Conservation (phyloP, 1,140 invertebrate species). For the Conus betulinus region DNA sequence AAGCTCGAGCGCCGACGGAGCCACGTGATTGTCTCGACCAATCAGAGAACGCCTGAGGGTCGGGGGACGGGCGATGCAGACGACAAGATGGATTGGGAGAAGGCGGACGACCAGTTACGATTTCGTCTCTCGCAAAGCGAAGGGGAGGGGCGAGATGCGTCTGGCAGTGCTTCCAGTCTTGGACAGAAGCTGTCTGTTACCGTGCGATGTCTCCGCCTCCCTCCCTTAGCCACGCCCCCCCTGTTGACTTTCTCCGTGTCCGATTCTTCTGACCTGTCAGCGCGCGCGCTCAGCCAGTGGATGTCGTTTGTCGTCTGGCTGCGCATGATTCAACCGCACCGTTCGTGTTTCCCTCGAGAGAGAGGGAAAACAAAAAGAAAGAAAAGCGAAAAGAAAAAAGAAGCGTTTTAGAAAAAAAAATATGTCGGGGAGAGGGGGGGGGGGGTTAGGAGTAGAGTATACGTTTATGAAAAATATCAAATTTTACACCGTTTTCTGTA, state of each 20-base stretch:
- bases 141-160: background rate
- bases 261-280: background rate
- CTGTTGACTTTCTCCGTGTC: too few species aligned
- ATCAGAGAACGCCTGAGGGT: conserved; percentile 39
- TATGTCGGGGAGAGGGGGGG: too few species aligned
- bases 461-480: too few species aligned
- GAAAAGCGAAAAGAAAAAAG: too few species aligned
- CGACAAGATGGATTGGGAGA: conserved; percentile 27
- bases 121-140: background rate
- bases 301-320: background rate
- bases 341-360: too few species aligned
- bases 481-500: too few species aligned
- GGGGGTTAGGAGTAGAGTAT: too few species aligned
- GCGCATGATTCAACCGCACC: too few species aligned
- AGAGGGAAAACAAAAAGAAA: too few species aligned
- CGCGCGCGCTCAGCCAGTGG: background rate
- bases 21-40: conserved; percentile 66
- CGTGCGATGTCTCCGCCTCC: background rate
- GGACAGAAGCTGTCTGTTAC: background rate
- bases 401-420: too few species aligned
- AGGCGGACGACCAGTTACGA: conserved; percentile 13
- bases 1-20: conserved; percentile 56
- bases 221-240: background rate
- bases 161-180: background rate
- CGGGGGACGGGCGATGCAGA: background rate